Conservation (phyloP, 2,113 vertebrate genomes). For the Forbesichthys agassizii region DNA sequence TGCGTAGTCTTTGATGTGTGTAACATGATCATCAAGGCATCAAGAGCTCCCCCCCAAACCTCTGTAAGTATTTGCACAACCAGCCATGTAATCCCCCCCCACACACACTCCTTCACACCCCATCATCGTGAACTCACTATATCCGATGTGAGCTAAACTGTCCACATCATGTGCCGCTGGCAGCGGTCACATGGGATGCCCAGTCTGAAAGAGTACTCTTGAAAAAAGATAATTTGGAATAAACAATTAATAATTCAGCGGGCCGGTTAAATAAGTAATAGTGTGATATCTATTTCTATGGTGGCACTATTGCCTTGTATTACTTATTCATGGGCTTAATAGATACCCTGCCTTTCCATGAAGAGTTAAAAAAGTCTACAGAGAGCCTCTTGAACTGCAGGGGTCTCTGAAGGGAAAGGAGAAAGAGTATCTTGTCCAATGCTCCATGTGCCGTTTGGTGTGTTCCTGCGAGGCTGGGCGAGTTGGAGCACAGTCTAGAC, state of each 20-base stretch:
- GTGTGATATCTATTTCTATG: conserved; percentile 77
- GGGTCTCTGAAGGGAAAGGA: conserved; percentile 48
- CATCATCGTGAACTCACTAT: too few species aligned
- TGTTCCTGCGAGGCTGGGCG: conserved; percentile 45
- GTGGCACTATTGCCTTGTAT: conserved; percentile 73
- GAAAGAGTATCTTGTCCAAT: conserved; percentile 59
- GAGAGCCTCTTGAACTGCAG: conserved; percentile 47
- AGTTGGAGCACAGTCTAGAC: conserved; percentile 61
- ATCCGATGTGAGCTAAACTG: conserved; percentile 60
- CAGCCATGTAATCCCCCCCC: conserved; percentile 25
- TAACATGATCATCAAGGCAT: conserved; percentile 73
- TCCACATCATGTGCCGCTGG: conserved; percentile 56
- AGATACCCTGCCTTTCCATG: conserved; percentile 64
- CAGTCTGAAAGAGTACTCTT: conserved; percentile 66
- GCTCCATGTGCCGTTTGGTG: conserved; percentile 36
- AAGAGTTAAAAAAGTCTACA: conserved; percentile 54
- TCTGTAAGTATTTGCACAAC: conserved; percentile 55
- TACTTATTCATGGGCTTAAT: conserved; percentile 75
- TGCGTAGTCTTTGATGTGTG: conserved; percentile 72
- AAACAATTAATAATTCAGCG: conserved; percentile 79
- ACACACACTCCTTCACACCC: conserved; percentile 35
- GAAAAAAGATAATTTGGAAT: conserved; percentile 76
- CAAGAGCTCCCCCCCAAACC: conserved; percentile 17
- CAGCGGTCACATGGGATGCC: conserved; percentile 65
- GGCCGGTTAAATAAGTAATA: conserved; percentile 77